Base-by-base conservation (phyloP, 2,888 invertebrate genomes). In the Drosophila nigricruria region DNA sequence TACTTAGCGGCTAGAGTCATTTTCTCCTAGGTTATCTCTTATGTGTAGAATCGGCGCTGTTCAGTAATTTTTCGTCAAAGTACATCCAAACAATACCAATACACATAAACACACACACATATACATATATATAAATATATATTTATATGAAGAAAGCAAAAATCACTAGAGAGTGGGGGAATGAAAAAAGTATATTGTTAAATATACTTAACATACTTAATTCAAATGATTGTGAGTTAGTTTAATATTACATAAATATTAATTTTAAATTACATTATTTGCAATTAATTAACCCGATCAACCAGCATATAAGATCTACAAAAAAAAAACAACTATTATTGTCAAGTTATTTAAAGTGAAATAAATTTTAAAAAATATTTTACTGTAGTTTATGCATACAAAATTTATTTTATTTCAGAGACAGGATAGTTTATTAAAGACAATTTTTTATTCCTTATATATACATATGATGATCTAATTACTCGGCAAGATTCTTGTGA, bases 191-290 rank as follows among this genome's bases (percentile, higher is more conserved):
- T 75, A 67, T 78, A 78, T 71, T 65, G 56, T 70, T 53, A 50
- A 47, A 70, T 72, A 70, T 73, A 69, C 82, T 70, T 61, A 64
- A 73, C 65, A 81, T 81, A 84, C 89, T 84, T 89, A 89, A 89
- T 89, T 85, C 86, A 85, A 89, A 85, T 77, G 90, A 85, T 89
- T 85, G 84, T 85, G 90, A 85, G 72, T 85, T 85, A 85, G 84
- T 88, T 85, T 84, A 84, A 89, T 89, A 84, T 84, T 85, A 85
- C 66, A 88, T 84, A 84, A 89, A 84, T 89, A 84, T 85, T 89
- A 84, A 84, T 84, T 76, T 54, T 75, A 78, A 80, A 87, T 87
- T 89, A 84, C 89, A 89, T 89, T 85, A 89, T 89, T 89, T 85
- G 88, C 79, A 88, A 85, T 82, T 88, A 62, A 74, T 58, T 89